Evolutionary conservation across 2,888 invertebrate species (phyloP).

Genomic region (Sphaerophoria taeniata): DNA sequence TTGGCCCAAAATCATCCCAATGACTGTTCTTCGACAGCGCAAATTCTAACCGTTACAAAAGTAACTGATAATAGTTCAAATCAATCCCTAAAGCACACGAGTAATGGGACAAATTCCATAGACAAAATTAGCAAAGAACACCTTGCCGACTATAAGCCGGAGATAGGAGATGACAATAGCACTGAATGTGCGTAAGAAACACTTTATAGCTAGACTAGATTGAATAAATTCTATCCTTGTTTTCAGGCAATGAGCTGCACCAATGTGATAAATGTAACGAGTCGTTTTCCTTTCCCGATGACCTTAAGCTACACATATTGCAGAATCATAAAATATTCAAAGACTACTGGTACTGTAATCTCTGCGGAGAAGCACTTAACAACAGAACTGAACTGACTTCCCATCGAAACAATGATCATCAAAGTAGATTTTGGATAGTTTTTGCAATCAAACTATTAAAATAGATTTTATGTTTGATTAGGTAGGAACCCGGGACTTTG

Average conservation of each 20-base stretch:
- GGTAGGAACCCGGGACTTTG: not conserved
- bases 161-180: too few species aligned
- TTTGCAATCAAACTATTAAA: not conserved
- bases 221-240: not conserved
- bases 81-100: too few species aligned
- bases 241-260: not conserved
- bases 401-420: conserved; percentile 35
- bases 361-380: conserved; percentile 54
- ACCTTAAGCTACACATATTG: not conserved
- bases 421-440: conserved; percentile 5
- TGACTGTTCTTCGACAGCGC: too few species aligned
- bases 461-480: not conserved
- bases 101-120: too few species aligned
- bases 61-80: too few species aligned
- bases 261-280: conserved; percentile 33
- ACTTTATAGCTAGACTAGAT: not conserved
- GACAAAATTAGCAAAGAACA: too few species aligned
- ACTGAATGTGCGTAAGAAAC: too few species aligned
- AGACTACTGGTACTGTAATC: conserved; percentile 26
- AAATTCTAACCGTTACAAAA: too few species aligned
- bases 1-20: too few species aligned
- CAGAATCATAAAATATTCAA: conserved; percentile 1
- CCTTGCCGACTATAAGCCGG: too few species aligned
- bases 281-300: not conserved
- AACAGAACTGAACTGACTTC: conserved; percentile 2